Base-by-base conservation (phyloP, 2,113 vertebrate genomes). In the Sciurus niger region DNA sequence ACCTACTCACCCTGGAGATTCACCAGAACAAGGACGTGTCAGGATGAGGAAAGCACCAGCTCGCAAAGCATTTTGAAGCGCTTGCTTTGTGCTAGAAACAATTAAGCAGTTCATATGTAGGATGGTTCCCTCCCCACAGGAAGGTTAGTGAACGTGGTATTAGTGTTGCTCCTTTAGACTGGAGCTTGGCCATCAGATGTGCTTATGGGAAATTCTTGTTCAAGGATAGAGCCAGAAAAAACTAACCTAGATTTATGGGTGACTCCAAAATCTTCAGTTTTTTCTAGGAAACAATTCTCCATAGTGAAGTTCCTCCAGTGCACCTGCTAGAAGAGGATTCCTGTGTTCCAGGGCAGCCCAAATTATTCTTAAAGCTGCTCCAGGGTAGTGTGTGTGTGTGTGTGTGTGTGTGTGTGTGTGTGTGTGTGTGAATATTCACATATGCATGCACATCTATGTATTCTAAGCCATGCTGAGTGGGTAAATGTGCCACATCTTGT, bases 151-250 rank as follows among this genome's bases (percentile, higher is more conserved):
- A 76, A 63, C 37, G 55, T 1, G 37, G 8, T 43, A 6, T 79
- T 12, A 73, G 60, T 25, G 12, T 20, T 58, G 53, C 28, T 70
- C 40, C 88, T 95, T 79, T 37, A 40, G 43, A 60, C 37, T 60
- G 74, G 30, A 89, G 72, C 51, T 95, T 82, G 79, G 30, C 53
- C 60, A 55, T 72, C 28, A 48, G 70, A 90, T 83, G 72, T 89
- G 89, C 70, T 70, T 72, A 84, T 24, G 37, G 8, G 89, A 24
- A 89, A 97, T 77, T 22, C 46, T 8, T 80, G 34, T 63, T 90
- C 48, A 83, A 96, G 91, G 60, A 72, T 51, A 97, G 77, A 97
- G 28, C 17, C 80, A 96, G 70, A 82, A 78, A 82, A 78, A 72
- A 43, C 63, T 74, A 78, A 93, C 53, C 55, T 79, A 83, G 55